Evolutionary conservation across 2,888 invertebrate genomes (phyloP), one percentile per base, ranked within the genome.

Genomic region (Aleiodes alternator): DNA sequence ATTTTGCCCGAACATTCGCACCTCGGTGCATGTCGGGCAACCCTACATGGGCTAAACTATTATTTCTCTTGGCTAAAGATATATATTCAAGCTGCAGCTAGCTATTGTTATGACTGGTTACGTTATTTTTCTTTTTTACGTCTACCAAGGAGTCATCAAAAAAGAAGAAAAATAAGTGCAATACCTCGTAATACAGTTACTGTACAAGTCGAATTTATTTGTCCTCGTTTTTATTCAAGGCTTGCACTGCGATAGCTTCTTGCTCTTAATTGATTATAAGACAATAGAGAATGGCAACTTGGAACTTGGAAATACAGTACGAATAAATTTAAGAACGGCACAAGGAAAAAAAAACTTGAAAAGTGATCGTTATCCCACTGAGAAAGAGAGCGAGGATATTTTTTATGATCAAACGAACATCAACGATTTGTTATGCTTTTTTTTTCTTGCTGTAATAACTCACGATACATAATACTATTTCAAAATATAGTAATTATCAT

Each of bases 1-100:
- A 23, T 23, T 23, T 23, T 23, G 23, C 23, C 23, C 23, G 23
- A 23, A 23, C 23, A 23, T 23, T 2, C 23, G 23, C 23, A 23
- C 23, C 23, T 23, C 23, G 23, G 23, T 23, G 23, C 23, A 23
- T 23, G 23, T 23, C 23, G 23, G 23, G 23, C 1, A 23, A 23
- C 23, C 23, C 23, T 23, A 23, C 23, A 23, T 23, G 1, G 23
- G 23, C 23, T 9, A 43, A 43, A 43, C 9, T 8, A 43, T 43
- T 43, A 43, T 43, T 43, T 43, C 43, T 3, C 43, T 43, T 11
- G 0, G 11, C 9, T 43, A 9, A 43, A 9, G 9, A 43, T 64
- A 8, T 14, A n/a, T 48, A 38, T 38, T 29, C 43, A 16, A 14
- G 81, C 78, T 76, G 77, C 73, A 76, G 69, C 11, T 43, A 8